These are phyloP conservation scores for Leucophora obtusa DNA, from an alignment of 2,888 invertebrate species.

Conservation along the genomic window DNA sequence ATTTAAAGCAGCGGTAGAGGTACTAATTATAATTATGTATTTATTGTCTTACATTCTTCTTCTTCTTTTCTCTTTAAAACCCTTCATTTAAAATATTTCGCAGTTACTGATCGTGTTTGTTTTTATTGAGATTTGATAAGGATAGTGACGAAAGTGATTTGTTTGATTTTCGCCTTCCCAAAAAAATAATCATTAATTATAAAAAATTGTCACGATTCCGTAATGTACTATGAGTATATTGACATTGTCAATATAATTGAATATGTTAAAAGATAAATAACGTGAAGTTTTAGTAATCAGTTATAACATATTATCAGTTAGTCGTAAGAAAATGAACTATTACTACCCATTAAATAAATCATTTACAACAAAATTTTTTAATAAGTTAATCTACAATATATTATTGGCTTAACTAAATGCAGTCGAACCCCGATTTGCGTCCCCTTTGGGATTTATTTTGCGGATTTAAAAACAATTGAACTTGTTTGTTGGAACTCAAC, in stretches of 20 bases:
- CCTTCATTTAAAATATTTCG: neutral
- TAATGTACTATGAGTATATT: slow-evolving; percentile 19
- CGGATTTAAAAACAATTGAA: no score
- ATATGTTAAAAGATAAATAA: slow-evolving; percentile 23
- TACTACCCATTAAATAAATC: slow-evolving; percentile 10
- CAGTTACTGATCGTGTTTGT: neutral
- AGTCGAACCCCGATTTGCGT: no score
- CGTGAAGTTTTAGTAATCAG: slow-evolving; percentile 29
- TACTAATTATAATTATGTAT: neutral
- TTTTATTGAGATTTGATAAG: neutral
- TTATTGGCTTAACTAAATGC: neutral
- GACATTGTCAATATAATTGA: slow-evolving; percentile 58
- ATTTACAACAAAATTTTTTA: neutral
- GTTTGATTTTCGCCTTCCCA: neutral
- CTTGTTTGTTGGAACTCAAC: no score
- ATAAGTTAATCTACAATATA: neutral
- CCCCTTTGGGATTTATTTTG: no score
- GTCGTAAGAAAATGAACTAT: slow-evolving; percentile 9
- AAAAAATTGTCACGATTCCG: slow-evolving; percentile 50
- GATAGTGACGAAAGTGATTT: neutral
- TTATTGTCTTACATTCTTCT: neutral
- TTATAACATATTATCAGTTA: slow-evolving; percentile 42
- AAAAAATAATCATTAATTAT: slow-evolving; percentile 52
- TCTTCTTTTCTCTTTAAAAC: neutral
- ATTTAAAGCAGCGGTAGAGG: neutral